Conservation (phyloP, 1,140 invertebrate genomes). For the Globodera ellingtonae region DNA sequence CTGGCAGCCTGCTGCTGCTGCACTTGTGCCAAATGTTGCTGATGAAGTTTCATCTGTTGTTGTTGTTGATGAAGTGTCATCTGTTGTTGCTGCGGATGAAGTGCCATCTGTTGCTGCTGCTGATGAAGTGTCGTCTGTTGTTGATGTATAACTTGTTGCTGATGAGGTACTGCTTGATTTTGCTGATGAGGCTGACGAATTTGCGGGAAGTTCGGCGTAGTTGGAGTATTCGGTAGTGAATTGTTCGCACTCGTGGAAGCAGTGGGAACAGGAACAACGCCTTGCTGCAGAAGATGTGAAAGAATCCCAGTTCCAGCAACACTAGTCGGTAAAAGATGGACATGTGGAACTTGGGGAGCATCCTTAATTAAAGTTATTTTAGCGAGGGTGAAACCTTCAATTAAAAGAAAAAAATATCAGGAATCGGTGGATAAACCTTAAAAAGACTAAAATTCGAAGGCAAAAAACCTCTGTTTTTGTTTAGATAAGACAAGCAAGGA, state of each 20-base stretch:
- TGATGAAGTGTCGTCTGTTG: neutral
- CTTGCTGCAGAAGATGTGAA: neutral
- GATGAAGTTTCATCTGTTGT: neutral
- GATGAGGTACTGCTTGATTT: neutral
- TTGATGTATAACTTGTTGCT: slow-evolving; percentile 1
- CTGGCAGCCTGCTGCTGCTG: neutral
- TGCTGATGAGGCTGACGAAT: slow-evolving; percentile 4
- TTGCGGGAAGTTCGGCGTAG: neutral
- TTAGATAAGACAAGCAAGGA: neutral
- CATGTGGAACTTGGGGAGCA: neutral
- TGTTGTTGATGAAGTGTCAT: slow-evolving; percentile 17
- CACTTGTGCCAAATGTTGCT: slow-evolving; percentile 8
- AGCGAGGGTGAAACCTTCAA: neutral
- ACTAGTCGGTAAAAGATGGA: neutral
- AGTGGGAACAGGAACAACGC: neutral
- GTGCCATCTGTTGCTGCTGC: slow-evolving; percentile 5
- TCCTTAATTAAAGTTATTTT: neutral
- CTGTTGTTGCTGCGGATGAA: neutral
- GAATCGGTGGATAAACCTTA: too few relatives aligned
- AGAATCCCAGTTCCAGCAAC: neutral
- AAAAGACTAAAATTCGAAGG: too few relatives aligned
- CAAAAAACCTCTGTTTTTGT: too few relatives aligned
- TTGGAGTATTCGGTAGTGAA: slow-evolving; percentile 4
- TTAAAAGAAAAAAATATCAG: neutral
- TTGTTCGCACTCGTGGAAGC: neutral